Percentiles rank a stretch among this genome's conserved stretches.
Conservation (phyloP, 2,113 vertebrate species). For the Pseudolaguvia tuberculata region DNA sequence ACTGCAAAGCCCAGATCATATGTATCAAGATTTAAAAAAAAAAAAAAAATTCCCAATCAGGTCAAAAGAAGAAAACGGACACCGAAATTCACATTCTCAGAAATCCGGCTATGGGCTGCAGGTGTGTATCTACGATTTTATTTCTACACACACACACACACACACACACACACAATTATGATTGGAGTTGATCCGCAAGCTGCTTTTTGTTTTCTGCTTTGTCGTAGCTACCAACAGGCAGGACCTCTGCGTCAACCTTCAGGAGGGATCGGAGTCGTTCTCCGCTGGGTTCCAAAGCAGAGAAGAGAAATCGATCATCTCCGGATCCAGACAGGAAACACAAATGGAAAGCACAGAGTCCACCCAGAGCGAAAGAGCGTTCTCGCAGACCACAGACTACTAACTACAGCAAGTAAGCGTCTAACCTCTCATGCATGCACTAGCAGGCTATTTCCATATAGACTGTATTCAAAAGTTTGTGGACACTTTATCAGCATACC, state of each 20-base stretch:
- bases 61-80: constrained; percentile 57
- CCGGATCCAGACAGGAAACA: constrained; percentile 55
- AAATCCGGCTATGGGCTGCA: constrained; percentile 79
- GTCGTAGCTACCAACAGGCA: constrained; percentile 52
- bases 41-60: constrained; percentile 42
- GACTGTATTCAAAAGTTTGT: not conserved
- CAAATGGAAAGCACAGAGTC: constrained; percentile 62
- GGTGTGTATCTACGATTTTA: constrained; percentile 60
- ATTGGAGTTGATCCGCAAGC: not conserved
- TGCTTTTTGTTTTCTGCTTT: not conserved
- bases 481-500: too few relatives aligned
- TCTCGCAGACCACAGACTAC: constrained; percentile 63
- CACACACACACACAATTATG: not conserved
- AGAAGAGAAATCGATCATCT: constrained; percentile 45
- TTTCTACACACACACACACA: not conserved
- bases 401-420: constrained; percentile 72
- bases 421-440: not conserved
- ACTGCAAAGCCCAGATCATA: not conserved
- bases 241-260: constrained; percentile 47
- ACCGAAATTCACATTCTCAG: constrained; percentile 52
- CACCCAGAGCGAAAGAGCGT: constrained; percentile 64
- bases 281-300: constrained; percentile 54
- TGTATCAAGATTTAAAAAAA: too few relatives aligned
- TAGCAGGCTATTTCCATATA: not conserved
- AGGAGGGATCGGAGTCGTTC: constrained; percentile 57